Evolutionary conservation across 1,140 invertebrate species (phyloP).

Genomic region (Drosophila jambulina): DNA sequence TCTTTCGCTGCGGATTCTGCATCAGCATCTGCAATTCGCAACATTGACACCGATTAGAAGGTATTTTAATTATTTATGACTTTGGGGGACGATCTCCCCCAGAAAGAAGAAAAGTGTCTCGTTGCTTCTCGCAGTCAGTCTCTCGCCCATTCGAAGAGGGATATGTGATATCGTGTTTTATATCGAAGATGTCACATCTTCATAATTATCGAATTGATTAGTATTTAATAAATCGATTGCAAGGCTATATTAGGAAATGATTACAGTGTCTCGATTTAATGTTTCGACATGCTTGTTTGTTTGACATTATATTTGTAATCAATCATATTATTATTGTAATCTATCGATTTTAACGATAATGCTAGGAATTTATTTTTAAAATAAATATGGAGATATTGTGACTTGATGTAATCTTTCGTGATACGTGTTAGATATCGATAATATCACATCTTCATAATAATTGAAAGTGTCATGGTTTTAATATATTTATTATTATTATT

Average conservation of each 20-base stretch:
- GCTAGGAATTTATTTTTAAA: too few relatives aligned
- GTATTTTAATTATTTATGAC: conserved; percentile 83
- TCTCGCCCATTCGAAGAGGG: neutral
- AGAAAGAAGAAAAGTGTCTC: conserved; percentile 4
- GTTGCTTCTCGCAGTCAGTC: neutral
- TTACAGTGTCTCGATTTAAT: too few relatives aligned
- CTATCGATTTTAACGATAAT: too few relatives aligned
- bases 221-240: too few relatives aligned
- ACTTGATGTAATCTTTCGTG: too few relatives aligned
- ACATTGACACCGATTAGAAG: conserved; percentile 82
- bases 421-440: neutral
- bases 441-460: neutral
- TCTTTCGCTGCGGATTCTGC: conserved; percentile 29
- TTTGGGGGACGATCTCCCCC: conserved; percentile 59
- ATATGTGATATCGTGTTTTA: neutral
- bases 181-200: conserved; percentile 4
- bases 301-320: too few relatives aligned
- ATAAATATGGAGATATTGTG: too few relatives aligned
- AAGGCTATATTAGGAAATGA: too few relatives aligned
- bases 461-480: neutral
- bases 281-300: too few relatives aligned
- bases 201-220: neutral
- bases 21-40: conserved; percentile 15
- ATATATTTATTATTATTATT: too few relatives aligned
- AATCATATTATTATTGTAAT: too few relatives aligned